Conservation (phyloP, 2,797 vertebrate genomes). For the Hylomyscus alleni region DNA sequence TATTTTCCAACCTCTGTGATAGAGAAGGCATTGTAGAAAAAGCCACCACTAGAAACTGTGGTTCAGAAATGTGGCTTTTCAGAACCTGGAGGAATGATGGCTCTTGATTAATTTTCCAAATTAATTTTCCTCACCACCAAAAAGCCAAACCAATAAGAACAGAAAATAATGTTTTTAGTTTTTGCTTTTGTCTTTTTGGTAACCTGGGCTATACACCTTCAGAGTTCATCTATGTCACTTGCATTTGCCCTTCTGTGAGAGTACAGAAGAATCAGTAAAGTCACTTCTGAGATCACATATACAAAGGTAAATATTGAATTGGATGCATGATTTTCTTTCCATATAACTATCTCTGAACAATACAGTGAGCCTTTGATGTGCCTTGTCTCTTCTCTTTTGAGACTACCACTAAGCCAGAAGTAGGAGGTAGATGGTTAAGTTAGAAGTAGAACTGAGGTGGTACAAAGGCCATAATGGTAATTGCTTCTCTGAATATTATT, state of each 20-base stretch:
- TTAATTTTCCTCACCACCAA: neutral
- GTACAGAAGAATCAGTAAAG: neutral
- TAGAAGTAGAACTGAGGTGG: neutral
- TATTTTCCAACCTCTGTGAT: neutral
- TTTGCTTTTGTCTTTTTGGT: neutral
- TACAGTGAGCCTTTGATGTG: neutral
- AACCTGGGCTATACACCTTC: neutral
- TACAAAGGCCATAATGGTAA: too few species aligned
- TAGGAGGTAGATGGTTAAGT: neutral
- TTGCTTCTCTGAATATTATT: neutral
- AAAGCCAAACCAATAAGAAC: neutral
- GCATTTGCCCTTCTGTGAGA: neutral
- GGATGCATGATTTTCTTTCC: neutral
- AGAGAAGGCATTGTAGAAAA: neutral
- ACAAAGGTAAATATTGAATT: constrained; percentile 1
- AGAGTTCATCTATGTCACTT: neutral
- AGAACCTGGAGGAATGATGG: neutral
- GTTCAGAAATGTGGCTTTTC: neutral
- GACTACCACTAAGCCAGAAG: neutral
- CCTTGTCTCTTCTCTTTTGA: neutral
- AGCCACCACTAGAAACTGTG: neutral
- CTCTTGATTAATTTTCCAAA: neutral
- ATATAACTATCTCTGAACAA: neutral
- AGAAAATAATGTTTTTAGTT: neutral
- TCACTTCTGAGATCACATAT: too few species aligned